Conservation (phyloP, 2,888 invertebrate species). For the Epistrophella euchroma region DNA sequence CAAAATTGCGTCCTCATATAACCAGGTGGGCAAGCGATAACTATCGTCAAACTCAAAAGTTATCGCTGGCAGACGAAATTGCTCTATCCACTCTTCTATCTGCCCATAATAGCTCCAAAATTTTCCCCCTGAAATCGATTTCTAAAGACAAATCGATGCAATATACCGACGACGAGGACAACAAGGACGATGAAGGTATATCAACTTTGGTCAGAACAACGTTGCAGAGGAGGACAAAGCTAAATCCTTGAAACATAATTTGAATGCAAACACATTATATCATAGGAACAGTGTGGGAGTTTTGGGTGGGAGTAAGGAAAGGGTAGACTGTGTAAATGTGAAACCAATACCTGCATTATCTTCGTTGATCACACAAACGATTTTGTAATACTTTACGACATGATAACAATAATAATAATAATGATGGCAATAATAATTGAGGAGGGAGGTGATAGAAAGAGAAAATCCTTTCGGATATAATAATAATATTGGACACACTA, state of each 20-base stretch:
- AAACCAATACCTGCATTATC: conserved; percentile 29
- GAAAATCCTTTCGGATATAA: conserved; percentile 20
- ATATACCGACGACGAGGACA: neutral
- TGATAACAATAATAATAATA: conserved; percentile 66
- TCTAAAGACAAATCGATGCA: conserved; percentile 49
- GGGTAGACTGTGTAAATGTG: too few species aligned
- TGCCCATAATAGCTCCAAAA: neutral
- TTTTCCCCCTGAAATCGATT: conserved; percentile 22
- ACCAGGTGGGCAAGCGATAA: neutral
- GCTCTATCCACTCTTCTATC: neutral
- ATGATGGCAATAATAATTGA: conserved; percentile 57
- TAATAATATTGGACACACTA: conserved; percentile 13
- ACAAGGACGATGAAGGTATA: neutral
- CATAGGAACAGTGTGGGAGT: neutral
- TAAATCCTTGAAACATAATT: conserved; percentile 62
- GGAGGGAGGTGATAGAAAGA: conserved; percentile 6
- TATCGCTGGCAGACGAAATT: conserved; percentile 49
- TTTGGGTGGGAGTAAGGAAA: too few species aligned
- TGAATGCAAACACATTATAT: conserved; percentile 58
- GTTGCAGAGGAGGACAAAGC: neutral
- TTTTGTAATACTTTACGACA: conserved; percentile 66
- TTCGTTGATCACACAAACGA: conserved; percentile 63
- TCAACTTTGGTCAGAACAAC: conserved; percentile 30
- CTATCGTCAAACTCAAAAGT: conserved; percentile 1
- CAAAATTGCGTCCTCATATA: neutral